Base-by-base conservation (phyloP, 2,888 invertebrate genomes). In the Dicycla oo region DNA sequence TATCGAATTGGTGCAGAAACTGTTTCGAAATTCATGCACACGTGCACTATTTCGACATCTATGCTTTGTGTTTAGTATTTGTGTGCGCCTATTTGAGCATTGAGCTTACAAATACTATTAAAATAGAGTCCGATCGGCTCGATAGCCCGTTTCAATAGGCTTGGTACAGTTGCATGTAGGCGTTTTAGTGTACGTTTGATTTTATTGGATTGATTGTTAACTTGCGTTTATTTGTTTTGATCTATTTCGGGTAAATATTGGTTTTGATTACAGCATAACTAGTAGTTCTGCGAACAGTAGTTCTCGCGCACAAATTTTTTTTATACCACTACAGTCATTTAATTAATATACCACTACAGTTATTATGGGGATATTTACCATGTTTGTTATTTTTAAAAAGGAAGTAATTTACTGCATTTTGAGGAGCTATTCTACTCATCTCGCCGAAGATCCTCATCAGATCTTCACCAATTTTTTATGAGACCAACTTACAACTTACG, bases 11-110 rank as follows among this genome's bases (percentile, higher is more conserved):
- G 64, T 69, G 63, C 70, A 73, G 51, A 63, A 47, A 68, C 63
- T 18, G 58, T 84, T 85, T 54, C 71, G 65, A 86, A 86, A 82
- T 69, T 38, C 58, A 45, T 49, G 84, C 84, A 85, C 84, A 86
- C 86, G 85, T 85, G 85, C 86, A 70, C 49, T 83, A 66, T 86
- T 85, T 73, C 81, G 78, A 75, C 72, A 84, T 68, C 72, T 47
- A 54, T 54, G 61, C 40, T 51, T 65, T 56, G 58, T 68, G 72
- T 81, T 81, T 86, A 67, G 71, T 79, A 26, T 83, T 83, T 80
- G 67, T 61, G 68, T 68, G 18, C 47, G 56, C 49, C 49, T 76
- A 69, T 80, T 80, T 73, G 73, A 69, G 57, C 63, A 47, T 57
- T 63, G 66, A 73, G 81, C 83, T 81, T 80, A 83, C 81, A 83